These are phyloP conservation scores for Dasysyrphus tricinctus DNA, from an alignment of 2,888 invertebrate genomes.

Conservation along the genomic window DNA sequence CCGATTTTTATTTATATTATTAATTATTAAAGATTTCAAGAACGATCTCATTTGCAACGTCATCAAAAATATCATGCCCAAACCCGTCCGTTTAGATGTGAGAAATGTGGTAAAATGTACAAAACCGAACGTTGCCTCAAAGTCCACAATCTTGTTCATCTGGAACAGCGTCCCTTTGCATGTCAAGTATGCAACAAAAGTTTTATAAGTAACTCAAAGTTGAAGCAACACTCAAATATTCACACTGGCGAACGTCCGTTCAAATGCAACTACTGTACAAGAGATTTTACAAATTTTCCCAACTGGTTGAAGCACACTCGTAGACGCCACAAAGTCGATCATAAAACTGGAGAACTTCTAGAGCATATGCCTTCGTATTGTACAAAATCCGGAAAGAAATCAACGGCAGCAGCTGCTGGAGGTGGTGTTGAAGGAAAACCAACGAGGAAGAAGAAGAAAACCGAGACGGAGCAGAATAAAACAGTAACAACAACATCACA, in stretches of 20 bases:
- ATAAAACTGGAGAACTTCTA: slow-evolving; percentile 83
- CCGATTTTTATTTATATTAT: slow-evolving; percentile 16
- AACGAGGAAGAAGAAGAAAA: slow-evolving; percentile 73
- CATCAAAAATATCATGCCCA: slow-evolving; percentile 83
- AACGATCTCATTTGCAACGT: slow-evolving; percentile 82
- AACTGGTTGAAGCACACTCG: slow-evolving; percentile 86
- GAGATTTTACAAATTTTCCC: slow-evolving; percentile 86
- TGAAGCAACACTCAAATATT: slow-evolving; percentile 86
- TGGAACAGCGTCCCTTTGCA: slow-evolving; percentile 85
- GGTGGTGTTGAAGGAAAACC: slow-evolving; percentile 57
- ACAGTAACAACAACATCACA: slow-evolving; percentile 16
- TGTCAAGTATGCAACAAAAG: slow-evolving; percentile 85
- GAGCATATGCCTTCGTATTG: slow-evolving; percentile 83
- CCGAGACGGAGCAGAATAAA: slow-evolving; percentile 43
- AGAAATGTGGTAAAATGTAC: slow-evolving; percentile 83
- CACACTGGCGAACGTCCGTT: slow-evolving; percentile 85
- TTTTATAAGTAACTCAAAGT: slow-evolving; percentile 85
- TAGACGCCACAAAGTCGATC: slow-evolving; percentile 85
- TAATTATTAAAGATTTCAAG: slow-evolving; percentile 79
- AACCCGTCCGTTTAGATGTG: slow-evolving; percentile 82
- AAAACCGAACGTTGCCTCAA: slow-evolving; percentile 86
- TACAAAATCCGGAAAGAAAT: slow-evolving; percentile 80
- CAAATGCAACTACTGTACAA: slow-evolving; percentile 86
- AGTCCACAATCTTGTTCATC: slow-evolving; percentile 85
- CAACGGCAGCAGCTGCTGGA: slow-evolving; percentile 77